These are phyloP conservation scores for Archips xylosteana DNA, from an alignment of 2,888 invertebrate genomes.

Conservation along the genomic window DNA sequence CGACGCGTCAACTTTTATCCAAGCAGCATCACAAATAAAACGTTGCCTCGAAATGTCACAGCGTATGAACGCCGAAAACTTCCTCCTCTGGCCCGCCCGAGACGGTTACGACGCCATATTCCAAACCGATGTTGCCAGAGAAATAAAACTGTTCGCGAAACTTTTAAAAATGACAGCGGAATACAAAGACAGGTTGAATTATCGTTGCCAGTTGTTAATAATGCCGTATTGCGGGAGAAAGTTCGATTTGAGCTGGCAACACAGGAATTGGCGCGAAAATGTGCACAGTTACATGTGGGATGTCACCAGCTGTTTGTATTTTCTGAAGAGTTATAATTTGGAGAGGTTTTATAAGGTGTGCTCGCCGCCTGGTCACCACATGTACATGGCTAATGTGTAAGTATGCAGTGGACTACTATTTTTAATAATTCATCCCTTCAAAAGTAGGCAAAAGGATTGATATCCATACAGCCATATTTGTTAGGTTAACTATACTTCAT, in stretches of 20 bases:
- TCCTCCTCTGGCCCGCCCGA: slow-evolving; percentile 86
- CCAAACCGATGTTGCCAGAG: slow-evolving; percentile 85
- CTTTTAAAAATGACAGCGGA: slow-evolving; percentile 87
- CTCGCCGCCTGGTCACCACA: slow-evolving; percentile 86
- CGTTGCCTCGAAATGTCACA: slow-evolving; percentile 87
- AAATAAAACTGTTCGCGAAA: slow-evolving; percentile 86
- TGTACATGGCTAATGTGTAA: slow-evolving; percentile 87
- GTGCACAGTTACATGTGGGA: slow-evolving; percentile 87
- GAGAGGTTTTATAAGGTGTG: slow-evolving; percentile 87
- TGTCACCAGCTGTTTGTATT: slow-evolving; percentile 87
- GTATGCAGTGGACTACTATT: slow-evolving; percentile 53
- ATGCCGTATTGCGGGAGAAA: slow-evolving; percentile 73
- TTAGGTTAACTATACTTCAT: no score
- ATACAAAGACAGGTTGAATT: slow-evolving; percentile 87
- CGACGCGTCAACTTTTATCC: slow-evolving; percentile 85
- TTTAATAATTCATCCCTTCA: no score
- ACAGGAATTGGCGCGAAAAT: slow-evolving; percentile 54
- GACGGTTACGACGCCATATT: slow-evolving; percentile 86
- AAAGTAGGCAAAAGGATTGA: no score
- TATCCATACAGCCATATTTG: no score
- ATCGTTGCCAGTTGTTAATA: slow-evolving; percentile 86
- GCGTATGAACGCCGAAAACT: slow-evolving; percentile 86
- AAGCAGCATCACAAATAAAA: slow-evolving; percentile 87
- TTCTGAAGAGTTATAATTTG: slow-evolving; percentile 86
- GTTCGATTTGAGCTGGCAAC: slow-evolving; percentile 53